Percentiles rank a stretch among this genome's conserved stretches.
These are phyloP conservation scores for Andrena trimmerana DNA, from an alignment of 2,888 invertebrate genomes.

Conservation along the genomic window DNA sequence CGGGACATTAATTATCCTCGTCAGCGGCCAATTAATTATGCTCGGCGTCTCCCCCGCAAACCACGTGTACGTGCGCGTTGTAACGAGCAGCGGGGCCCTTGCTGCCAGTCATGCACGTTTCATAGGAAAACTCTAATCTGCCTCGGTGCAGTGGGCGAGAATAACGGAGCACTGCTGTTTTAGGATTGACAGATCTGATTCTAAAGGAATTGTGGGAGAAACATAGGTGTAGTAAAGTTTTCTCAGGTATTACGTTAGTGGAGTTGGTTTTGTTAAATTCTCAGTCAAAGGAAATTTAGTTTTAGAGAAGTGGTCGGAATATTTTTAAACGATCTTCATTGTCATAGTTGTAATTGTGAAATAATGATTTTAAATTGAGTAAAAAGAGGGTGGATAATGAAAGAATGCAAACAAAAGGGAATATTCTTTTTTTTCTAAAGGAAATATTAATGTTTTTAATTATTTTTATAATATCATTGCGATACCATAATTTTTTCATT, in stretches of 20 bases:
- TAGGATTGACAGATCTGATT: too few species aligned
- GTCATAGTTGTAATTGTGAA: too few species aligned
- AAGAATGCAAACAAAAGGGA: too few species aligned
- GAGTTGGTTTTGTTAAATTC: neutral
- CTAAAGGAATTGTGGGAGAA: neutral
- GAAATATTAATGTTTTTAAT: too few species aligned
- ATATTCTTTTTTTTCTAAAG: too few species aligned
- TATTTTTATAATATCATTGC: too few species aligned
- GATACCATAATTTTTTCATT: neutral
- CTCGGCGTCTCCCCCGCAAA: slow-evolving; percentile 15
- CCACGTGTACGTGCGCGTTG: slow-evolving; percentile 26
- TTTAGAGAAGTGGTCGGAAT: too few species aligned
- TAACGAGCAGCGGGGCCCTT: slow-evolving; percentile 40
- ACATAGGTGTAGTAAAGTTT: neutral
- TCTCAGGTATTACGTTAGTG: neutral
- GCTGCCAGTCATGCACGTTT: slow-evolving; percentile 30
- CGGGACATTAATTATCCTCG: slow-evolving; percentile 72
- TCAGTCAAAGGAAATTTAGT: neutral
- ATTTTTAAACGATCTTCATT: too few species aligned
- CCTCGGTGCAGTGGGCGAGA: neutral
- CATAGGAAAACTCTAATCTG: slow-evolving; percentile 13
- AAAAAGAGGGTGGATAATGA: too few species aligned
- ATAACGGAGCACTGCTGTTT: neutral
- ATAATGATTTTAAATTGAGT: too few species aligned
- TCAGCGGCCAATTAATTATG: slow-evolving; percentile 70